Conservation (phyloP, 2,888 invertebrate genomes). For the Choreutis nemorana region DNA sequence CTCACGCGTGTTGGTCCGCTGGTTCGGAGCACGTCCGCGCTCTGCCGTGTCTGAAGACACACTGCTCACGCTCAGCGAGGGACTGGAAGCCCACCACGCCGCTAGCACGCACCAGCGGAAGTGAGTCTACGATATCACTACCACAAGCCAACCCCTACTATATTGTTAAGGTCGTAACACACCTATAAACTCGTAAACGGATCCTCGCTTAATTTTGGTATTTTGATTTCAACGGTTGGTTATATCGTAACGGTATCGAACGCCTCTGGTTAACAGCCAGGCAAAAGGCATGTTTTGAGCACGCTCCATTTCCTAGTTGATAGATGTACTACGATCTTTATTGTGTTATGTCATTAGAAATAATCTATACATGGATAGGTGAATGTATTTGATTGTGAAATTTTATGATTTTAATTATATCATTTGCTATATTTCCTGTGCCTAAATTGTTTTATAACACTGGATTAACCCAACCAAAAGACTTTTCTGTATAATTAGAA, state of each 20-base stretch:
- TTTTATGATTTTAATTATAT: not conserved
- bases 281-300: conserved; percentile 1
- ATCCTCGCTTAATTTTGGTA: too few relatives aligned
- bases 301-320: too few relatives aligned
- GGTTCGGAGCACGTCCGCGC: conserved; percentile 77
- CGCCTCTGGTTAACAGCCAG: conserved; percentile 1
- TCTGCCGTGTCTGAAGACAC: conserved; percentile 74
- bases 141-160: too few relatives aligned
- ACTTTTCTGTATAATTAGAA: conserved; percentile 3
- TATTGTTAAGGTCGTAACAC: too few relatives aligned
- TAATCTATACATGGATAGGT: too few relatives aligned
- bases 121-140: conserved; percentile 73
- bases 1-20: conserved; percentile 75
- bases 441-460: conserved; percentile 5
- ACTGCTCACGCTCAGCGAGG: conserved; percentile 85
- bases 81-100: conserved; percentile 88
- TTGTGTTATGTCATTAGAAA: too few relatives aligned
- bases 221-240: too few relatives aligned
- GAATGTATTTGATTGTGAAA: too few relatives aligned
- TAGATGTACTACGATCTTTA: too few relatives aligned
- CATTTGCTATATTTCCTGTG: not conserved
- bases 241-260: too few relatives aligned
- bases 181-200: too few relatives aligned
- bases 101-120: conserved; percentile 88
- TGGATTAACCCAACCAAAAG: conserved; percentile 54